Evolutionary conservation across 2,888 invertebrate genomes (phyloP).

Genomic region (Lacanobia oleracea): DNA sequence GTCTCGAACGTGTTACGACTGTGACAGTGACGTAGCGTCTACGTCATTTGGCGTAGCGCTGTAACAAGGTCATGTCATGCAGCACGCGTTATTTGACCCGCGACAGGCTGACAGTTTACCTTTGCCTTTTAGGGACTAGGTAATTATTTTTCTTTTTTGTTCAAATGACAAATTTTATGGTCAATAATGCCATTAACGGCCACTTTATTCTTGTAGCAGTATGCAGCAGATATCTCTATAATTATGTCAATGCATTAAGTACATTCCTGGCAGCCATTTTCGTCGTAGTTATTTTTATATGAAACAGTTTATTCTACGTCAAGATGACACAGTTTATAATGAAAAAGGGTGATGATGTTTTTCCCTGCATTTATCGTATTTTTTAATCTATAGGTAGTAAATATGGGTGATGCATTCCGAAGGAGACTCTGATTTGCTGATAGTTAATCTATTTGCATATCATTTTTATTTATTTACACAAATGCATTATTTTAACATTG

Average conservation of each 20-base stretch:
- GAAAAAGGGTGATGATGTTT: neutral
- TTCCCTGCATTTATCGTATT: slow-evolving; percentile 1
- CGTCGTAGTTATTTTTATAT: slow-evolving; percentile 21
- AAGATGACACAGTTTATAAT: slow-evolving; percentile 25
- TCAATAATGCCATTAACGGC: neutral
- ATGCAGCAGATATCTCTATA: neutral
- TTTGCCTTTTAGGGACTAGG: slow-evolving; percentile 22
- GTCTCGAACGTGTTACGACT: slow-evolving; percentile 40
- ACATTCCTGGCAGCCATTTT: slow-evolving; percentile 5
- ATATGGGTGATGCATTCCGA: neutral
- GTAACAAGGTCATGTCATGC: slow-evolving; percentile 60
- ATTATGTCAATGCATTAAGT: neutral
- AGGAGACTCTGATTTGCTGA: neutral
- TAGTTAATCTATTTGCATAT: neutral
- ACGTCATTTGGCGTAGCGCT: slow-evolving; percentile 55
- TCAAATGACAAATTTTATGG: slow-evolving; percentile 1
- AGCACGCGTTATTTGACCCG: slow-evolving; percentile 40
- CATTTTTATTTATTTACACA: neutral
- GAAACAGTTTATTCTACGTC: neutral
- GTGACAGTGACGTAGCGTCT: slow-evolving; percentile 51
- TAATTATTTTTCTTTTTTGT: slow-evolving; percentile 10
- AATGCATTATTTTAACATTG: neutral
- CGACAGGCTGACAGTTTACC: slow-evolving; percentile 14
- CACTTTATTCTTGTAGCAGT: slow-evolving; percentile 2
- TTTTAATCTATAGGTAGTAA: neutral